phyloP scores from a whole-genome alignment of 2,797 vertebrate genomes.

The Knipowitschia caucasica region DNA sequence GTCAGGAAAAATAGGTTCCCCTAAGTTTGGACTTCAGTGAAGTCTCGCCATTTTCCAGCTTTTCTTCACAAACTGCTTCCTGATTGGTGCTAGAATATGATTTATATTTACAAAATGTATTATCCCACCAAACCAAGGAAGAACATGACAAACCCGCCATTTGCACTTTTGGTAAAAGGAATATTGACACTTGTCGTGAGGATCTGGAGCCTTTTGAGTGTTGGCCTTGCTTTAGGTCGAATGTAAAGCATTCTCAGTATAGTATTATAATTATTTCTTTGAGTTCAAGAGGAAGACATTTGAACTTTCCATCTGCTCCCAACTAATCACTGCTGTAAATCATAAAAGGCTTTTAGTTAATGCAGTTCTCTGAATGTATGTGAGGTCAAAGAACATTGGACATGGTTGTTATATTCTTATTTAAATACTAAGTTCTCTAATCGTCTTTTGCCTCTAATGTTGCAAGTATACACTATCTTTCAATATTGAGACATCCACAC shows the following conservation, averaged over 20 bases:
- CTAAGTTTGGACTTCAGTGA: conserved; percentile 2
- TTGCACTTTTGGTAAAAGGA: too few species aligned
- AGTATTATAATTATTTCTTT: conserved; percentile 33
- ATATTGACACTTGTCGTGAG: conserved; percentile 8
- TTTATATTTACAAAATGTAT: too few species aligned
- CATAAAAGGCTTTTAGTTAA: conserved; percentile 5
- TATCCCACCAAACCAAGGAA: too few species aligned
- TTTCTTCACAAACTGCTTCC: too few species aligned
- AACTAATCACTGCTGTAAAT: conserved; percentile 22
- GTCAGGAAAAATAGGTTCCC: too few species aligned
- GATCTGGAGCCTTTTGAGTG: conserved; percentile 20
- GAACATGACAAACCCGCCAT: too few species aligned
- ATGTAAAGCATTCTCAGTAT: conserved; percentile 21
- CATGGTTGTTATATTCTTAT: conserved; percentile 5
- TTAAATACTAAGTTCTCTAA: background rate
- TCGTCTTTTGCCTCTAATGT: conserved; percentile 1
- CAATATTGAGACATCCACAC: too few species aligned
- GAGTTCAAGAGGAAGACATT: conserved; percentile 16
- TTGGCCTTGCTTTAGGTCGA: conserved; percentile 22
- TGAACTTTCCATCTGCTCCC: conserved; percentile 9
- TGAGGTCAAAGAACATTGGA: background rate
- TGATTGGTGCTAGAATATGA: too few species aligned
- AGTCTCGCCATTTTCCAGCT: too few species aligned
- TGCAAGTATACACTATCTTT: too few species aligned
- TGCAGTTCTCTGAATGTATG: conserved; percentile 18